These are phyloP conservation scores for Apamea monoglypha DNA, from an alignment of 2,888 invertebrate species.

Conservation along the genomic window DNA sequence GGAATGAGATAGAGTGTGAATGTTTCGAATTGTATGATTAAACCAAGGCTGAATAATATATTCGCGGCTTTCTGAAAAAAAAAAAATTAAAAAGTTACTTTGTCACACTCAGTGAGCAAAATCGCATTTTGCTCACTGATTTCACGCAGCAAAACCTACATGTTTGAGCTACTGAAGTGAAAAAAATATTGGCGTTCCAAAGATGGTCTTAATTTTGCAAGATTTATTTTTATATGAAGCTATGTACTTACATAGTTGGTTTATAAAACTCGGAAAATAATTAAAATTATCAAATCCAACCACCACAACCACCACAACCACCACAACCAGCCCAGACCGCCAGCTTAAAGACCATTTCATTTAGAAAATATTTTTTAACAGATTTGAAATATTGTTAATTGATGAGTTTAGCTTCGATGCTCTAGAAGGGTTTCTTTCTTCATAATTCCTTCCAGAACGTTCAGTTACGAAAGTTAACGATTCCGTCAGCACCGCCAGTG, in stretches of 20 bases:
- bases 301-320: too few species aligned
- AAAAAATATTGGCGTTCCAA: not conserved
- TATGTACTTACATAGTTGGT: not conserved
- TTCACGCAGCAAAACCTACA: too few species aligned
- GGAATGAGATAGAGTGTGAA: too few species aligned
- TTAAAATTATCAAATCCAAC: not conserved
- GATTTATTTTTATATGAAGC: not conserved
- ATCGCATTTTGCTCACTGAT: too few species aligned
- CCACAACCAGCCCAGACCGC: too few species aligned
- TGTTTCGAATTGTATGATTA: too few species aligned
- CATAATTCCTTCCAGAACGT: not conserved
- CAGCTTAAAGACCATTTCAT: not conserved
- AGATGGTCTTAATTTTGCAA: not conserved
- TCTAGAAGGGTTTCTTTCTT: conserved; percentile 1
- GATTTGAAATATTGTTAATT: not conserved
- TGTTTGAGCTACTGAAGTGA: too few species aligned
- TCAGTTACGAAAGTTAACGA: conserved; percentile 4
- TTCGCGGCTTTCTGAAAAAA: too few species aligned
- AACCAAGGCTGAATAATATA: too few species aligned
- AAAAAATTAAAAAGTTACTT: too few species aligned
- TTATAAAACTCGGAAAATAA: not conserved
- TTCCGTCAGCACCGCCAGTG: not conserved
- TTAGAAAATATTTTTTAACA: not conserved
- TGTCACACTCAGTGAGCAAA: too few species aligned
- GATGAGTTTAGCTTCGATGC: too few species aligned